Base-by-base conservation (phyloP, 1,140 invertebrate species). In the Drosophila arawakana region DNA sequence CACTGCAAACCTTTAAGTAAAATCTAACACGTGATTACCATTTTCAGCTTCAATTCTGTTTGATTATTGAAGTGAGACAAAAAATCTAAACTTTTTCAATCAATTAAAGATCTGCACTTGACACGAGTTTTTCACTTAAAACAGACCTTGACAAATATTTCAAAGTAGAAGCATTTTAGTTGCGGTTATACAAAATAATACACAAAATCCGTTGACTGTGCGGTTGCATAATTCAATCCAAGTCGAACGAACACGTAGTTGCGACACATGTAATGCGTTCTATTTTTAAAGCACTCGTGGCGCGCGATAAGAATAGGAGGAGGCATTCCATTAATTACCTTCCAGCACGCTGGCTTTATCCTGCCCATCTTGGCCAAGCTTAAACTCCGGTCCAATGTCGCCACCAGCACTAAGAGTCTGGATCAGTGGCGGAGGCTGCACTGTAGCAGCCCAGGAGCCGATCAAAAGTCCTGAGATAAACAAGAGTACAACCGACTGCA, bases 311-410 rank as follows among this genome's bases (percentile, higher is more conserved):
- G 9, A 55, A 25, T 30, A n/a, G 25, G n/a, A 50, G 46, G 0
- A 7, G 2, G 37, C 30, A 69, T 66, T 50, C 34, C 25, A 5
- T 30, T 5, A 5, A 30, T 30, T 57, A 88, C 84, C 84, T 90
- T 89, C 85, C 5, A 72, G 3, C 35, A 41, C 43, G 59, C 41
- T 46, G 47, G 52, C 59, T n/a, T 69, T 47, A 43, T 18, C 18
- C 21, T 30, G n/a, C 2, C 18, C 30, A 10, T 7, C 25, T 15
- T 34, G 34, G 8, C 67, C 65, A 34, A 89, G 25, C 7, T 73
- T 62, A 35, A 84, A 89, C 37, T 89, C 76, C 0, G 89, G 83
- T 46, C 90, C 90, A 44, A 91, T 84, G 39, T 88, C 83, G 6
- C 81, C 83, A 2, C 69, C 76, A 11, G 71, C 61, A 58, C 81